Evolutionary conservation across 2,797 vertebrate genomes (phyloP), one percentile per base, ranked within the genome.

Genomic region (Esox lucius): DNA sequence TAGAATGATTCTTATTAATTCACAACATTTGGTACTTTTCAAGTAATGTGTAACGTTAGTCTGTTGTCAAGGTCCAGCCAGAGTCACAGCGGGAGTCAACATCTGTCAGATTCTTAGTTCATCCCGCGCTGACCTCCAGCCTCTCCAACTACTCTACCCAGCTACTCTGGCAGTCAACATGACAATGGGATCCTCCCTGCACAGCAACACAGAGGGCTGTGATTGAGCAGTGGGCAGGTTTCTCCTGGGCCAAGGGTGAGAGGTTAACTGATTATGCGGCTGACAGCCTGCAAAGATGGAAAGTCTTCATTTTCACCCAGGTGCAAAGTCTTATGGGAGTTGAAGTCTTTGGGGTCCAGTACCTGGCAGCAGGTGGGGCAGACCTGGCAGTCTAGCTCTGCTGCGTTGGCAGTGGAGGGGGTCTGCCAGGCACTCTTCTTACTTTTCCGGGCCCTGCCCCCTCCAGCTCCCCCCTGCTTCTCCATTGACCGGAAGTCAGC

Each of bases 361-460:
- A 99, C 98, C 87, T 99, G 98, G 91, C 95, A 94, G 87, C 97
- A 99, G 8, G 92, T 95, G 56, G 96, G 95, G 82, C 98, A 99
- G 81, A 97, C 93, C 56, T 72, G 95, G 86, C 96, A 99, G 93
- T 98, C 97, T 75, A 98, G 92, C 26, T 95, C 97, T 0, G 86
- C 86, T 0, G 87, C 92, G 74, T 75, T 82, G 51, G 68, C 81
- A 16, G 84, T 74, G 46, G 78, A 72, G 6, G 88, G 81, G 0
- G 62, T 90, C 90, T 96, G 96, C 97, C 97, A 98, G 5, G 87
- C 95, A 0, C 83, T 95, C 91, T 96, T 98, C 92, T 93, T 96
- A 91, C 91, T 96, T 92, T 95, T 97, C 87, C 91, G 96, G 75
- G 95, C 85, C 85, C 93, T 95, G 91, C 81, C 92, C 42, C 86